phyloP scores from a whole-genome alignment of 1,140 invertebrate species.

The Oryzaephilus surinamensis region DNA sequence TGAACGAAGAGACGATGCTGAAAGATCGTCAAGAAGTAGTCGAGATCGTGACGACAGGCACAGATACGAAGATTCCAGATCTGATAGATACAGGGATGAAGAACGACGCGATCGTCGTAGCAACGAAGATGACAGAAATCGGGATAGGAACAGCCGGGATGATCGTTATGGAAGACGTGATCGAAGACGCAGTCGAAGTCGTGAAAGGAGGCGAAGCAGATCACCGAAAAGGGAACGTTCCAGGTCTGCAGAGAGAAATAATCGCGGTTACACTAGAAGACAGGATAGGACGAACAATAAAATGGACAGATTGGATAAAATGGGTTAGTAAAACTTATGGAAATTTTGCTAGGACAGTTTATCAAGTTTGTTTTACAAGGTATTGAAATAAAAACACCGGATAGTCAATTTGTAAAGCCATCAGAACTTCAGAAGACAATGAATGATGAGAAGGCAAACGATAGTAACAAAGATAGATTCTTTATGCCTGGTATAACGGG shows the following conservation, averaged over 20 bases:
- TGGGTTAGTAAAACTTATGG: no score
- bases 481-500: constrained; percentile 75
- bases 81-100: no score
- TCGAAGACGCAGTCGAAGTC: constrained; percentile 19
- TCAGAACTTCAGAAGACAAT: constrained; percentile 3
- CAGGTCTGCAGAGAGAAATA: constrained; percentile 10
- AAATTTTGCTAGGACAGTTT: no score
- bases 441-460: constrained; percentile 2
- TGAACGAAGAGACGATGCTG: neutral
- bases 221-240: constrained; percentile 19
- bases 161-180: constrained; percentile 14
- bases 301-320: no score
- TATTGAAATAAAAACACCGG: no score
- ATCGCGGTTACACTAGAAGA: no score
- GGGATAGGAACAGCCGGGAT: constrained; percentile 6
- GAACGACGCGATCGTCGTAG: no score
- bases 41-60: constrained; percentile 9
- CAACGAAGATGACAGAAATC: constrained; percentile 12
- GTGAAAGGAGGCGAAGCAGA: constrained; percentile 29
- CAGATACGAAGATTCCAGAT: no score
- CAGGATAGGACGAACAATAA: no score
- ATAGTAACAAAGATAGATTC: constrained; percentile 43
- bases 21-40: neutral
- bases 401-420: constrained; percentile 19
- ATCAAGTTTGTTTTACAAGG: no score